phyloP scores from a whole-genome alignment of 2,797 vertebrate genomes.

The Australoheros facetus region DNA sequence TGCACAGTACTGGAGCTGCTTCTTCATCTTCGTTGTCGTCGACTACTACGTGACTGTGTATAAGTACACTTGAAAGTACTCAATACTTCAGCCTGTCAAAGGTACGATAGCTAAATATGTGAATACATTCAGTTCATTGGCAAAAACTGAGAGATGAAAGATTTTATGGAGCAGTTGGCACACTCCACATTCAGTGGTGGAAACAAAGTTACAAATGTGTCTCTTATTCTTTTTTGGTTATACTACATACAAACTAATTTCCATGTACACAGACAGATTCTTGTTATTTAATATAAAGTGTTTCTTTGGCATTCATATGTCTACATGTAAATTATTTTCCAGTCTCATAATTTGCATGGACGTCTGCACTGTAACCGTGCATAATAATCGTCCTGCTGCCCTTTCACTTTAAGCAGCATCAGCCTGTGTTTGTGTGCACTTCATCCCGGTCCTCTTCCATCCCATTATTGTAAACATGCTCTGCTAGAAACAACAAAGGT shows the following conservation, averaged over 20 bases:
- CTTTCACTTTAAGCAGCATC: neutral
- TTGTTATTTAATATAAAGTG: neutral
- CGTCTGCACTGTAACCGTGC: neutral
- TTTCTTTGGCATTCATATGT: neutral
- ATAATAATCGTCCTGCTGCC: neutral
- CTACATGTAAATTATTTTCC: neutral
- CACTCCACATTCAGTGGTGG: neutral
- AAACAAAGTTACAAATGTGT: neutral
- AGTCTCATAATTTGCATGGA: neutral
- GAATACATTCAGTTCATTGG: neutral
- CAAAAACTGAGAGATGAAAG: too few species aligned
- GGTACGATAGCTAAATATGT: fast-evolving
- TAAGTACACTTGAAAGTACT: too few species aligned
- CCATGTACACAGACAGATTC: too few species aligned
- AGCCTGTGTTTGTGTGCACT: neutral
- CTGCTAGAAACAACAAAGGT: neutral
- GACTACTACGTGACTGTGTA: too few species aligned
- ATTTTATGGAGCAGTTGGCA: too few species aligned
- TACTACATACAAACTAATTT: neutral
- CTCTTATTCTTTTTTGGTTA: too few species aligned
- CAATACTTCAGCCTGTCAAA: neutral
- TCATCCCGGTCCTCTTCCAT: neutral
- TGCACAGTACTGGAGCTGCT: fast-evolving
- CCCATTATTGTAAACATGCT: neutral
- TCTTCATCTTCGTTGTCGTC: too few species aligned